Conservation (phyloP, 2,888 invertebrate genomes). For the Slavum lentiscoides region DNA sequence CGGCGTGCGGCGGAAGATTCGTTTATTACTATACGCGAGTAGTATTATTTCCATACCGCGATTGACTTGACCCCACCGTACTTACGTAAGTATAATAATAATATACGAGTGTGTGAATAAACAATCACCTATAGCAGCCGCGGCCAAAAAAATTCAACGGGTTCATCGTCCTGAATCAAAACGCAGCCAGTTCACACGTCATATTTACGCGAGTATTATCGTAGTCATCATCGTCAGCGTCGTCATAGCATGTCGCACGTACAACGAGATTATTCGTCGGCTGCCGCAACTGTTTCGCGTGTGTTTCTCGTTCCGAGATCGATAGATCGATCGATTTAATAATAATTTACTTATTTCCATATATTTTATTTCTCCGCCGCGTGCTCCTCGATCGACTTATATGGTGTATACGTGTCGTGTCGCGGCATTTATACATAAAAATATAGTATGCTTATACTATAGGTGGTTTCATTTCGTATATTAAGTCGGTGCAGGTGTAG, state of each 20-base stretch:
- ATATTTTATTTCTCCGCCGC: no score
- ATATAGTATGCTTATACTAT: no score
- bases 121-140: constrained; percentile 30
- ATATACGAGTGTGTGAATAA: constrained; percentile 38
- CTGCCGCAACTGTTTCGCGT: neutral
- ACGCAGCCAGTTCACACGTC: constrained; percentile 16
- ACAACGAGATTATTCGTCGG: neutral
- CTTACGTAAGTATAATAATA: neutral
- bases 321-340: constrained; percentile 10
- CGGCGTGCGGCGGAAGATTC: neutral
- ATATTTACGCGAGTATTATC: neutral
- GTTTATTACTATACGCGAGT: no score
- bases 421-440: no score
- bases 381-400: no score
- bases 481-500: no score
- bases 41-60: constrained; percentile 11
- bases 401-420: no score
- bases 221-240: no score
- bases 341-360: neutral
- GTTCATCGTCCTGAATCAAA: constrained; percentile 46
- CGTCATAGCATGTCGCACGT: constrained; percentile 21
- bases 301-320: neutral
- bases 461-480: no score
- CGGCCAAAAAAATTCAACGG: constrained; percentile 19
- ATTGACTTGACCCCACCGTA: constrained; percentile 28